phyloP scores from a whole-genome alignment of 2,888 invertebrate species.

The Agrilus biguttatus region DNA sequence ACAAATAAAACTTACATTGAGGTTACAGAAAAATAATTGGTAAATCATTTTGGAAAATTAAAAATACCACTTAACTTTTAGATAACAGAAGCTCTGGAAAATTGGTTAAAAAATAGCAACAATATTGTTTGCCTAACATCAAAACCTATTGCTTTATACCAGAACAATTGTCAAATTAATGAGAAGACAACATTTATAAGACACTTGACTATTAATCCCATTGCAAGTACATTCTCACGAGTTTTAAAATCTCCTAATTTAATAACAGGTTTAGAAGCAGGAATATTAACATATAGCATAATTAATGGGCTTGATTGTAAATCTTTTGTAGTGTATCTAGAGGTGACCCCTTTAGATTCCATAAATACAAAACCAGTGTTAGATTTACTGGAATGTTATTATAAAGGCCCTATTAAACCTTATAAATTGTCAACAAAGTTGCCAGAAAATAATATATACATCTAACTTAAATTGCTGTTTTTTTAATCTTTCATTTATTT shows the following conservation, averaged over 20 bases:
- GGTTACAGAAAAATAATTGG: conserved; percentile 1
- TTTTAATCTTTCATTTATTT: not conserved
- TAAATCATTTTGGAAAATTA: not conserved
- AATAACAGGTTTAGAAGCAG: conserved; percentile 24
- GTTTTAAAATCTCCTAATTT: conserved; percentile 26
- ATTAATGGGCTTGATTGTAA: conserved; percentile 16
- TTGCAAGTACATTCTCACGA: conserved; percentile 9
- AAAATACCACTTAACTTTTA: conserved; percentile 11
- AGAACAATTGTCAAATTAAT: conserved; percentile 13
- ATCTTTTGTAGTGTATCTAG: conserved; percentile 23
- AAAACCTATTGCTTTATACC: conserved; percentile 17
- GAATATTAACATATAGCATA: conserved; percentile 22
- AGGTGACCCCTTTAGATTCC: conserved; percentile 24
- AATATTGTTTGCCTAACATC: conserved; percentile 21
- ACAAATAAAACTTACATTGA: conserved; percentile 1
- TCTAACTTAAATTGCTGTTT: conserved; percentile 12
- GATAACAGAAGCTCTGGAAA: conserved; percentile 19
- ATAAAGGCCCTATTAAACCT: conserved; percentile 6
- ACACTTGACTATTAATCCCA: conserved; percentile 14
- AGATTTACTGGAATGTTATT: conserved; percentile 12
- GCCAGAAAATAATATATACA: conserved; percentile 16
- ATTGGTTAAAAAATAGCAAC: conserved; percentile 20
- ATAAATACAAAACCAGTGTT: conserved; percentile 21
- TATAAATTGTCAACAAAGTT: conserved; percentile 10
- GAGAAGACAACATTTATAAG: conserved; percentile 17